Base-by-base conservation (phyloP, 2,888 invertebrate species). In the Dioctria linearis region DNA sequence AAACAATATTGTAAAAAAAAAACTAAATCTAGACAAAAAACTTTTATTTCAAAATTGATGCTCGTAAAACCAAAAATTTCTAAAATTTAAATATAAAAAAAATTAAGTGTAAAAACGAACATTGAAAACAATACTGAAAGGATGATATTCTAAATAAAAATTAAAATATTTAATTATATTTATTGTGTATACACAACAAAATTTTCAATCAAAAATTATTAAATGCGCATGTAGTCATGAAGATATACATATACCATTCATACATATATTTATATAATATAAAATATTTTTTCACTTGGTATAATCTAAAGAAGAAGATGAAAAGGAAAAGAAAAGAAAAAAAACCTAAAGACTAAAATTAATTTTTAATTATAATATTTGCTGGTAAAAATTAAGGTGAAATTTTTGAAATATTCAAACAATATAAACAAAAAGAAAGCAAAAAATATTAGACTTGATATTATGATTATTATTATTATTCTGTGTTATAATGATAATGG, bases 281-380 rank as follows among this genome's bases (percentile, higher is more conserved):
- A 63, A 76, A 76, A 63, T 76, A 76, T 76, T 76, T 76, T 76
- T 76, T 76, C 76, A 76, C 76, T 76, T 63, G 63, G 63, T 63
- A 25, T 25, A 63, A 76, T 46, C 63, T 63, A 61, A 43, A 25
- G 25, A 25, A 25, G 25, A 25, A 25, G 25, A 25, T 25, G 25
- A 25, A 25, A 25, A 25, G 25, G 25, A 25, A 25, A 25, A 25
- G 25, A 25, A 25, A 25, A 25, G 25, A 25, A 25, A 25, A 25
- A 25, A 46, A 76, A 76, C 63, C 63, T 76, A 76, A 76, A 76
- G 63, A 76, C 76, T 63, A 76, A 76, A 76, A 73, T 73, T 57
- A 73, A 59, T 59, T 73, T 25, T 25, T 73, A 57, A 73, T 73
- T 73, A 73, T 25, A 25, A 25, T 73, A 73, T 73, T 73, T 73